These are phyloP conservation scores for Danio rerio DNA, from an alignment of 2,113 vertebrate genomes.

Conservation along the genomic window DNA sequence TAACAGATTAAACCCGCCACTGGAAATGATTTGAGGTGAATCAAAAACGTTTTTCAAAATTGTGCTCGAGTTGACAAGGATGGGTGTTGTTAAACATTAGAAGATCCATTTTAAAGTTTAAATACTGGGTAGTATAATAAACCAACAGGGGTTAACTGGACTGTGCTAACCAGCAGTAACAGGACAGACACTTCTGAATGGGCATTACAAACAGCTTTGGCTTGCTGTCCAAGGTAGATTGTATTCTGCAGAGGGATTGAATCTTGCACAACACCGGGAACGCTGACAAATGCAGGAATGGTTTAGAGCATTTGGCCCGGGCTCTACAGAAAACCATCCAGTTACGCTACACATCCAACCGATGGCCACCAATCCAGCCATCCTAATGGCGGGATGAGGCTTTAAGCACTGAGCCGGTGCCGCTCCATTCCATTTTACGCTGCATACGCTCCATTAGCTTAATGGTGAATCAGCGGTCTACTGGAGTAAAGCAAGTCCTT, in stretches of 20 bases:
- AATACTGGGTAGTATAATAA: not conserved
- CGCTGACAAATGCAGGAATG: slow-evolving; percentile 20
- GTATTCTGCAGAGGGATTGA: slow-evolving; percentile 4
- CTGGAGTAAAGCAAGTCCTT: slow-evolving; percentile 10
- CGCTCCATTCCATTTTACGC: slow-evolving; percentile 5
- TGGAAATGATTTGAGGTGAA: too few relatives aligned
- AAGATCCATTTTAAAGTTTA: too few relatives aligned
- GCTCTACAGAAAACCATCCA: not conserved
- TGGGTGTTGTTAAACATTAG: too few relatives aligned
- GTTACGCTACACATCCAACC: slow-evolving; percentile 11
- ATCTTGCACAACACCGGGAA: slow-evolving; percentile 10
- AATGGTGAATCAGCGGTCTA: slow-evolving; percentile 26
- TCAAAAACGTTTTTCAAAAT: too few relatives aligned
- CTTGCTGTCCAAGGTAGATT: not conserved
- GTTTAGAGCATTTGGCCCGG: slow-evolving; percentile 19
- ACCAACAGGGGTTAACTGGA: not conserved
- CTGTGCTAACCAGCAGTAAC: not conserved
- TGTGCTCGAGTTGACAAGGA: too few relatives aligned
- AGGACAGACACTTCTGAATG: too few relatives aligned
- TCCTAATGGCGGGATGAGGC: slow-evolving; percentile 18
- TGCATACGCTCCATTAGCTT: slow-evolving; percentile 11
- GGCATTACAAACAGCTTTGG: slow-evolving; percentile 9
- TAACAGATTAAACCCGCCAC: too few relatives aligned
- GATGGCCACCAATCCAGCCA: slow-evolving; percentile 2
- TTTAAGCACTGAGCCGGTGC: slow-evolving; percentile 19